Conservation (phyloP, 2,797 vertebrate genomes). For the Dicrostonyx torquatus region DNA sequence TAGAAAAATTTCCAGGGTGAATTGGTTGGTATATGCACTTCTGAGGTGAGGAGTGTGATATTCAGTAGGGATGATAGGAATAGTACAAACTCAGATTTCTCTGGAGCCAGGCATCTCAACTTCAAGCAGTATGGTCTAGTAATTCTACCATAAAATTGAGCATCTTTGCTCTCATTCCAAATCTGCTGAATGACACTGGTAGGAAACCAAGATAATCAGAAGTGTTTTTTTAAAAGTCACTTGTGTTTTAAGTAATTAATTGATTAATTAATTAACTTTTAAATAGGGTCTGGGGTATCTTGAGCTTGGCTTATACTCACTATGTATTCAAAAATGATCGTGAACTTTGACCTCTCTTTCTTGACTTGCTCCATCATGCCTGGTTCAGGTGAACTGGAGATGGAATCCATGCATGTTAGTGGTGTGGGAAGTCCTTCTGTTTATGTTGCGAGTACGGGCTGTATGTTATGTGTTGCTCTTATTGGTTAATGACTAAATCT, state of each 20-base stretch:
- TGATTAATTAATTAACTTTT: background rate
- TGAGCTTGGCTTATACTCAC: background rate
- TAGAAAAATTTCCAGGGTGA: conserved; percentile 21
- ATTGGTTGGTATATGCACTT: background rate
- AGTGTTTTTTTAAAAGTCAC: background rate
- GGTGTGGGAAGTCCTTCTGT: no score
- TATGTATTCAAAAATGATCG: background rate
- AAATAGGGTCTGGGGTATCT: background rate
- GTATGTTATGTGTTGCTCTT: no score
- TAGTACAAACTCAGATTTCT: background rate
- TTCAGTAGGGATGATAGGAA: background rate
- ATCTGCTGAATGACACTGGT: background rate
- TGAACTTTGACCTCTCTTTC: background rate
- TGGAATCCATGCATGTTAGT: background rate
- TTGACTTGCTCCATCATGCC: background rate
- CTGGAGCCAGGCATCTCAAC: background rate
- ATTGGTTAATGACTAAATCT: no score
- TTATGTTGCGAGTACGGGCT: no score
- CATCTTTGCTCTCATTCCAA: background rate
- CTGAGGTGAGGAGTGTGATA: background rate
- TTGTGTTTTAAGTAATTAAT: background rate
- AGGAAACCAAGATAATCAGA: background rate
- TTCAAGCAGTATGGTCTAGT: background rate
- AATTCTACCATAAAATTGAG: conserved; percentile 35
- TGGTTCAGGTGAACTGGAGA: background rate